These are phyloP conservation scores for Heterodera filipjevi DNA, from an alignment of 2,888 invertebrate genomes.

Conservation along the genomic window DNA sequence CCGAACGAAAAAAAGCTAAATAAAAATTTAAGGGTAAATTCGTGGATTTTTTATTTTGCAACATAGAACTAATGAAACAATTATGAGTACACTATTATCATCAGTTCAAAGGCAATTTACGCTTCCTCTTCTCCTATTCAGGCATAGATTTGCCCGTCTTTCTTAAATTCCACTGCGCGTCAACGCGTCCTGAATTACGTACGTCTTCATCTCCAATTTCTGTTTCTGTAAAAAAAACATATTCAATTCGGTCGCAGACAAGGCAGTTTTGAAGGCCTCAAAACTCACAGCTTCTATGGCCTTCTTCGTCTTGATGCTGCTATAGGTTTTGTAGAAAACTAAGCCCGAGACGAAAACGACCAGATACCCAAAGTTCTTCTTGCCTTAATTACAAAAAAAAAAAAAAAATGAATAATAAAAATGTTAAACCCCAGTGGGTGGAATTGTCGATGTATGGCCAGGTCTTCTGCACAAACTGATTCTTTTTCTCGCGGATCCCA, in stretches of 20 bases:
- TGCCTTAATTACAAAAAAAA: neutral
- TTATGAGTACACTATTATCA: too few species aligned
- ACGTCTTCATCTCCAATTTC: constrained; percentile 47
- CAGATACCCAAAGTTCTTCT: neutral
- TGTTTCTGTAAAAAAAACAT: constrained; percentile 22
- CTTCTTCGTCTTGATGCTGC: constrained; percentile 48
- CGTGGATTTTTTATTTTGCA: too few species aligned
- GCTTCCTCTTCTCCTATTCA: too few species aligned
- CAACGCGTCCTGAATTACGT: constrained; percentile 47
- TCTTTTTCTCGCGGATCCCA: neutral
- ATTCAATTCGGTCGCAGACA: neutral
- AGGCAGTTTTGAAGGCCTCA: too few species aligned
- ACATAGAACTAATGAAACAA: too few species aligned
- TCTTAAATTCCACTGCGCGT: constrained; percentile 45
- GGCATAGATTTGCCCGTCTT: too few species aligned
- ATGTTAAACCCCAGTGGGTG: neutral
- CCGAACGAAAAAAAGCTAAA: too few species aligned
- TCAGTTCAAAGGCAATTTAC: too few species aligned
- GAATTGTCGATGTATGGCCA: neutral
- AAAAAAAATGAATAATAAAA: neutral
- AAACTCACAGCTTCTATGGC: neutral
- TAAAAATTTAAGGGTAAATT: too few species aligned
- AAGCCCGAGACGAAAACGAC: constrained; percentile 38
- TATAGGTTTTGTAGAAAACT: constrained; percentile 57
- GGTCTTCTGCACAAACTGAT: neutral